These are phyloP conservation scores for Unio pictorum DNA, from an alignment of 2,888 invertebrate genomes.

Conservation along the genomic window DNA sequence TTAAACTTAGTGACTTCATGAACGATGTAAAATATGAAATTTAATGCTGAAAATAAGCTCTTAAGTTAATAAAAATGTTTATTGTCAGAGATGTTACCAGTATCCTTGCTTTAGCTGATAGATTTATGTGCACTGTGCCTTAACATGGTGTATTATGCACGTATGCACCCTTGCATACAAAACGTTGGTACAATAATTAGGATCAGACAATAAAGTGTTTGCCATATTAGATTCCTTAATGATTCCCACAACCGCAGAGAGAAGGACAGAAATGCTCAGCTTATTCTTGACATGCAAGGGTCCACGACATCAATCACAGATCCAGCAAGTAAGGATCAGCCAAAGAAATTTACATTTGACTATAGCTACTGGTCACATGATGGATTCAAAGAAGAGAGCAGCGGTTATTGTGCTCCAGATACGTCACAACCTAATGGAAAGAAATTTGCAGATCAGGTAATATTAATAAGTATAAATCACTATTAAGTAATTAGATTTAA, in stretches of 20 bases:
- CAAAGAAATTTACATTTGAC: slow-evolving; percentile 74
- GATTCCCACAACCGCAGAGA: slow-evolving; percentile 73
- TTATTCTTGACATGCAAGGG: slow-evolving; percentile 73
- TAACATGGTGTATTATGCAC: background rate
- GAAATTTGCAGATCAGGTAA: slow-evolving; percentile 75
- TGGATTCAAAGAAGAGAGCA: slow-evolving; percentile 72
- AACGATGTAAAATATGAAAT: too few species aligned
- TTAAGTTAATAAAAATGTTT: too few species aligned
- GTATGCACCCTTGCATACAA: background rate
- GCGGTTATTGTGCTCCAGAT: slow-evolving; percentile 73
- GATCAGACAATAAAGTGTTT: background rate
- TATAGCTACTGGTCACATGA: slow-evolving; percentile 77
- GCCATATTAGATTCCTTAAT: slow-evolving; percentile 36
- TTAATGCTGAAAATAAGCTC: too few species aligned
- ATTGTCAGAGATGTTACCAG: too few species aligned
- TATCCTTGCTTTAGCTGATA: too few species aligned
- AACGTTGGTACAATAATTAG: background rate
- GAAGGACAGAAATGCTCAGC: slow-evolving; percentile 72
- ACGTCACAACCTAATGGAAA: slow-evolving; percentile 70
- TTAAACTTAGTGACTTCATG: too few species aligned
- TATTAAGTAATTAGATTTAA: too few species aligned
- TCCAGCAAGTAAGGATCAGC: slow-evolving; percentile 70
- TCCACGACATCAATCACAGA: slow-evolving; percentile 72
- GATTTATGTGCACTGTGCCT: too few species aligned
- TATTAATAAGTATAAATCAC: background rate